phyloP scores from a whole-genome alignment of 2,113 vertebrate genomes.

The Pelobates fuscus region DNA sequence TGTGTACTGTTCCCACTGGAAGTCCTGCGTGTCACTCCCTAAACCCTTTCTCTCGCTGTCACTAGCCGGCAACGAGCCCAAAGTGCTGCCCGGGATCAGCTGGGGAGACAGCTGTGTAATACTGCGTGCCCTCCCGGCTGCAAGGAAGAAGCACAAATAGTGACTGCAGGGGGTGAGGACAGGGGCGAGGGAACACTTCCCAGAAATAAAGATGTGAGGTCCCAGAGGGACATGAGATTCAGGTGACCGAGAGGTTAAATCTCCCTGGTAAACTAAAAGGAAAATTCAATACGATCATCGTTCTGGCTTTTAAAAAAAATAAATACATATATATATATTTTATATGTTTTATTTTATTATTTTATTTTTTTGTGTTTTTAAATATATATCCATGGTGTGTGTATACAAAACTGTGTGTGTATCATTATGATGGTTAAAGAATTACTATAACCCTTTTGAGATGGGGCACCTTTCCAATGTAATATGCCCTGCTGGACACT shows the following conservation, averaged over 20 bases:
- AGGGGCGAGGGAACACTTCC: slow-evolving; percentile 1
- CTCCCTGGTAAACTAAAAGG: neutral
- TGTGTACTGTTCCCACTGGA: slow-evolving; percentile 25
- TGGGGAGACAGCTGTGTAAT: slow-evolving; percentile 37
- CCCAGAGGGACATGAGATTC: neutral
- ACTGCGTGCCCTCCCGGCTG: slow-evolving; percentile 2
- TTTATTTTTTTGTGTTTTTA: too few species aligned
- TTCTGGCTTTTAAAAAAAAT: too few species aligned
- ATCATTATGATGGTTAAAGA: too few species aligned
- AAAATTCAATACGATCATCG: neutral
- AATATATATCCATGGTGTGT: too few species aligned
- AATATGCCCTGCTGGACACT: too few species aligned
- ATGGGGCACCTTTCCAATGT: too few species aligned
- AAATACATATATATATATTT: too few species aligned
- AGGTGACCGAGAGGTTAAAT: slow-evolving; percentile 18
- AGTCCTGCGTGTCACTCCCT: slow-evolving; percentile 37
- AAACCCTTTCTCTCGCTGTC: neutral
- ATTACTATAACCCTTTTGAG: too few species aligned
- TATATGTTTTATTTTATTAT: too few species aligned
- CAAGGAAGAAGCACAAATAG: neutral
- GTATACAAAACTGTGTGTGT: too few species aligned
- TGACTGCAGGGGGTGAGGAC: slow-evolving; percentile 1
- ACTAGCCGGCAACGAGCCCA: slow-evolving; percentile 49
- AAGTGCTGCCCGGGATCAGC: slow-evolving; percentile 53
- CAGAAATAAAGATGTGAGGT: slow-evolving; percentile 20